Base-by-base conservation (phyloP, 2,797 vertebrate species). In the Lycodopsis pacificus region DNA sequence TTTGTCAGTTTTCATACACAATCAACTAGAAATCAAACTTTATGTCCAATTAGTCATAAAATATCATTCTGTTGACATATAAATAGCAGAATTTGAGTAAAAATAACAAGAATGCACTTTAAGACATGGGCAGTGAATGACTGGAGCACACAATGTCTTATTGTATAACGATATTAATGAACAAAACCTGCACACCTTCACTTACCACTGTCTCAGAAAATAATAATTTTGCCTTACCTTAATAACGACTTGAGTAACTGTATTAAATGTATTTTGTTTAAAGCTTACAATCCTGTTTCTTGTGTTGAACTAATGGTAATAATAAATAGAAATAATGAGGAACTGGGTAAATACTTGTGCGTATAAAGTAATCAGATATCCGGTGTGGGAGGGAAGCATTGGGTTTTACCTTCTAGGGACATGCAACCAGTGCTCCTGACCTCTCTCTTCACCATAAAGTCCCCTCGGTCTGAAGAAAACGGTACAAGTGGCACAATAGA, bases 401-500 rank as follows among this genome's bases (percentile, higher is more conserved):
- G 48, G 15, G 25, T 44, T 68, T 90, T 93, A 93, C 90, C 92
- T 93, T 77, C 69, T 59, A 6, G 8, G 22, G 56, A 17, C 58
- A 75, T 65, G 76, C 54, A 65, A 71, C 62, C 86, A 80, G 63
- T 71, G 54, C 64, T 80, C 71, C 84, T 92, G 87, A 95, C 91
- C 78, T 93, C 90, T 86, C 95, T 92, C 49, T 51, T 87, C 85
- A 87, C 78, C 58, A 74, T 57, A 57, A 92, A 85, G 36, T 83
- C 73, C 13, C 64, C 87, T 6, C 3, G 34, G 62, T 88, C 94
- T 95, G 34, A 58, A 51, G 61, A 64, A 70, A 46, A 74, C 22
- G 15, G 81, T 34, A 79, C 65, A 74, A 68, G 57, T 1, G 40
- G 51, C 76, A 87, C 49, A 78, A 49, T 32, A 71, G 1, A 59